Evolutionary conservation across 2,888 invertebrate species (phyloP), one percentile per base, ranked within the genome.

Genomic region (Argyresthia albistria): DNA sequence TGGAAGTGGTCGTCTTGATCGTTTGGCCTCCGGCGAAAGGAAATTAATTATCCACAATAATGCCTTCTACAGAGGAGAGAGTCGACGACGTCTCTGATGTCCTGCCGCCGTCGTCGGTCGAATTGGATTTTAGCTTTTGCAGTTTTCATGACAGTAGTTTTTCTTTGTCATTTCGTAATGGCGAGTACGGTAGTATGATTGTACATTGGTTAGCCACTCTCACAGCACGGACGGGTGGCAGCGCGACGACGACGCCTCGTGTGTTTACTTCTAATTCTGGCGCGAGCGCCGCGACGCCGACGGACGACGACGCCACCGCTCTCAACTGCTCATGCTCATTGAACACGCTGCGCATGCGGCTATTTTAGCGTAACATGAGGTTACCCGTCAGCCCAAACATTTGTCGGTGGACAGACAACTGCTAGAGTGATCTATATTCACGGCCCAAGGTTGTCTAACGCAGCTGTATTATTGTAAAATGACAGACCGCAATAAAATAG

Each of bases 201-300:
- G 54, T 52, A 43, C 51, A 54, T 51, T 56, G 54, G 46, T 54
- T 48, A 52, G 55, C 49, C 53, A 48, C 56, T 45, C 56, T 55
- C 51, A 50, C 36, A 46, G 53, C 25, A 6, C 3, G 2, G 25
- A 25, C 6, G 53, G 45, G 56, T 54, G 55, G 54, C 54, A 56
- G 58, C 57, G 57, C n/a, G 67, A 63, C 65, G 69, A 65, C 72
- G 80, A 81, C 82, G 83, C 83, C 81, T 80, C 77, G 72, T 74
- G 75, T 86, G 82, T 86, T 86, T 86, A 86, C 86, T 82, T 86
- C 86, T 86, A 86, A 86, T 86, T 86, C 80, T 77, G 84, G 86
- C 84, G 79, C 76, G 81, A 82, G 82, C 84, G 83, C 81, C 81
- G 79, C 82, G 75, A 73, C 76, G 77, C 61, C 35, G 47, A n/a